phyloP scores from a whole-genome alignment of 2,797 vertebrate genomes.

The Taenioides sp. region DNA sequence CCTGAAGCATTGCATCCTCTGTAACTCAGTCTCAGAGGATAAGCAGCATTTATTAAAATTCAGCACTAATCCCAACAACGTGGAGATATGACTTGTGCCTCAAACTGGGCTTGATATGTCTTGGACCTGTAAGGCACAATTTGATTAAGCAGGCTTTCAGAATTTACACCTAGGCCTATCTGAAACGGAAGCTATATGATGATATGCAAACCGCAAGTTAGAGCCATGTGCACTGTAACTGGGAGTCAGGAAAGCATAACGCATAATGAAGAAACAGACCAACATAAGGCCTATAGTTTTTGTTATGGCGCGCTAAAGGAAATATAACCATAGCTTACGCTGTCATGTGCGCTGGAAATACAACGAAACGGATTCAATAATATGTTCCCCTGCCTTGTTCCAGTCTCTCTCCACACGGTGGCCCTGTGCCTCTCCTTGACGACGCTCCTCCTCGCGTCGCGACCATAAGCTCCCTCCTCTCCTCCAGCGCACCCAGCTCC shows the following conservation, averaged over 20 bases:
- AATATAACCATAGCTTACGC: neutral
- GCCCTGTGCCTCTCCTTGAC: slow-evolving; percentile 63
- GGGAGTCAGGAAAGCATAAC: neutral
- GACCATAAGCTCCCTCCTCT: slow-evolving; percentile 35
- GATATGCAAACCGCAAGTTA: neutral
- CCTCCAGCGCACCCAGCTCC: slow-evolving; percentile 28
- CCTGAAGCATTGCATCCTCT: slow-evolving; percentile 5
- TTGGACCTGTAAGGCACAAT: neutral
- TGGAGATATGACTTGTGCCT: neutral
- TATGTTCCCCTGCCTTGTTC: neutral
- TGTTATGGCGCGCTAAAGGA: neutral
- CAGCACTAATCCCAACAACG: neutral
- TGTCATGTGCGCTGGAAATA: neutral
- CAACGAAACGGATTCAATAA: neutral
- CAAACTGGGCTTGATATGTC: slow-evolving; percentile 14
- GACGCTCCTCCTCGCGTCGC: slow-evolving; percentile 55
- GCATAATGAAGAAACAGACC: neutral
- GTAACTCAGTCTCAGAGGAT: slow-evolving; percentile 3
- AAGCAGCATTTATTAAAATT: slow-evolving; percentile 9
- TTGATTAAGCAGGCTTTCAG: neutral
- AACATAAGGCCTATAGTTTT: neutral
- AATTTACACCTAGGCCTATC: neutral
- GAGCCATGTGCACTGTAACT: neutral
- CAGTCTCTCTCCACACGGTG: slow-evolving; percentile 69
- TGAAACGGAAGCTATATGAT: too few relatives aligned